Conservation (phyloP, 2,113 vertebrate genomes). For the Oreochromis tanganicae region DNA sequence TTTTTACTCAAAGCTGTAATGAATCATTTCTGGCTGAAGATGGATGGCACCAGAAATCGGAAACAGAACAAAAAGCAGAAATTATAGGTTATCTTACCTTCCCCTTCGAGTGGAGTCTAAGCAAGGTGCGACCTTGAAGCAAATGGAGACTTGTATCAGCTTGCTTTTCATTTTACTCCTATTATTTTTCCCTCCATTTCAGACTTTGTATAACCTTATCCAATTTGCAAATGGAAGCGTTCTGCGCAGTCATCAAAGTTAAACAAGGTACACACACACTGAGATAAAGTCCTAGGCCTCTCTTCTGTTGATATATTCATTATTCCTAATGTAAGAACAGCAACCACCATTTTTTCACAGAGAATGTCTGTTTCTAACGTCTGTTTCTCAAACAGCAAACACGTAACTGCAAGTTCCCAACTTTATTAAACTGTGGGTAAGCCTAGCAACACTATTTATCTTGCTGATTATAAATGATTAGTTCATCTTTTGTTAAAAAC, state of each 20-base stretch:
- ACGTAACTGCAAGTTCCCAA: background rate
- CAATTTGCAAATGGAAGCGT: background rate
- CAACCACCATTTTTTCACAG: background rate
- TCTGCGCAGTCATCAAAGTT: background rate
- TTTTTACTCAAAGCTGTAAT: background rate
- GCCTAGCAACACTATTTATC: background rate
- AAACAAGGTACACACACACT: background rate
- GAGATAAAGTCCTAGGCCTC: background rate
- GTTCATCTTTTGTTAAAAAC: background rate
- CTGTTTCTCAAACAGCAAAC: background rate
- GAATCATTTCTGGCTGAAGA: background rate
- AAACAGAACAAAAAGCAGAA: background rate
- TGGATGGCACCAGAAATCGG: background rate
- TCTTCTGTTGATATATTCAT: background rate
- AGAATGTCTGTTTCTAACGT: background rate
- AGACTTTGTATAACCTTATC: background rate
- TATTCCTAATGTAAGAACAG: background rate
- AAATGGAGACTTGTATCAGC: constrained; percentile 1
- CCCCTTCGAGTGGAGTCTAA: background rate
- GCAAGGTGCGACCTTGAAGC: background rate
- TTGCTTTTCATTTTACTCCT: background rate
- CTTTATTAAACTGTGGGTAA: background rate
- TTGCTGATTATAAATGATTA: background rate
- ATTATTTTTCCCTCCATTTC: background rate
- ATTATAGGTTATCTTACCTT: background rate